Percentiles rank a stretch among this genome's conserved stretches.
Conservation (phyloP, 2,113 vertebrate genomes). For the Misgurnus mizolepis region DNA sequence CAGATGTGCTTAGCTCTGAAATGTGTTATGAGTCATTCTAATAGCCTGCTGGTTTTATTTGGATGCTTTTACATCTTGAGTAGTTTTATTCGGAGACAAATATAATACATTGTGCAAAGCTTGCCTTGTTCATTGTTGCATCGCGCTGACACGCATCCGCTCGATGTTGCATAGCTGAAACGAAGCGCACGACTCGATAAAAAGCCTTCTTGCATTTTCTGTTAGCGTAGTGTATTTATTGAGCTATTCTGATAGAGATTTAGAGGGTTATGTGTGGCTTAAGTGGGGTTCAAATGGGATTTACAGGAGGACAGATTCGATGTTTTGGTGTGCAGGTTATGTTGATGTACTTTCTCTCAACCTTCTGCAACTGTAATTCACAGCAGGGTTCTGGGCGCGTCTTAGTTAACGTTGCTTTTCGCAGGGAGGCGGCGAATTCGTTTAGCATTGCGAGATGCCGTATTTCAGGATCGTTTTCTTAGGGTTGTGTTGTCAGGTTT, state of each 20-base stretch:
- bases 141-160: slow-evolving; percentile 24
- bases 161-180: slow-evolving; percentile 41
- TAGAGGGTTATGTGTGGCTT: slow-evolving; percentile 10
- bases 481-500: background rate
- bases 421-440: background rate
- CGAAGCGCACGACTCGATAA: slow-evolving; percentile 30
- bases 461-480: slow-evolving; percentile 40
- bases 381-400: background rate
- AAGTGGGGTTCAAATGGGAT: background rate
- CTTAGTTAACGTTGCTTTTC: background rate
- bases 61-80: slow-evolving; percentile 41
- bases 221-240: slow-evolving; percentile 43
- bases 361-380: slow-evolving; percentile 33
- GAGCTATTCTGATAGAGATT: slow-evolving; percentile 42
- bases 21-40: slow-evolving; percentile 45
- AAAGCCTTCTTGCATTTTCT: slow-evolving; percentile 19
- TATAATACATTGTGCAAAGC: slow-evolving; percentile 29
- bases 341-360: slow-evolving; percentile 23
- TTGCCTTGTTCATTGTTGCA: slow-evolving; percentile 25
- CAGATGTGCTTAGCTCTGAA: slow-evolving; percentile 34
- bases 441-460: background rate
- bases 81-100: slow-evolving; percentile 38
- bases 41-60: slow-evolving; percentile 51
- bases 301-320: slow-evolving; percentile 37
- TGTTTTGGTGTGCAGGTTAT: slow-evolving; percentile 31